Evolutionary conservation across 2,888 invertebrate species (phyloP), one percentile per base, ranked within the genome.

Genomic region (Tyria jacobaeae): DNA sequence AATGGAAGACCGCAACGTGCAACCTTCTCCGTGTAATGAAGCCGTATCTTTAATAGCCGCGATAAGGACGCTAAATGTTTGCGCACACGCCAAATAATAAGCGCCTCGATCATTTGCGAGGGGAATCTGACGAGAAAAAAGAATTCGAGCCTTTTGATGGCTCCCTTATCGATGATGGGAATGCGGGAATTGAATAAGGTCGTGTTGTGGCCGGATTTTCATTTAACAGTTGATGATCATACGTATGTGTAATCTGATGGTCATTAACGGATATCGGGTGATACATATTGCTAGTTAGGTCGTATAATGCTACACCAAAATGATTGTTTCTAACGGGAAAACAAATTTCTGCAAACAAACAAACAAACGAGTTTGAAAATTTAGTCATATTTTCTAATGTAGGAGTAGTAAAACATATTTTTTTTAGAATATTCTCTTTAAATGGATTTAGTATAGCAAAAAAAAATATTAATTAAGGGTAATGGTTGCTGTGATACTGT

Each of bases 71-170:
- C 89, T 90, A 91, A 93, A 94, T 94, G 94, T 92, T 92, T 91
- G 93, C 85, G 91, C 90, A 90, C 93, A 92, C 92, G 92, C 93
- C 91, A 92, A 92, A 93, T 92, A 92, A 93, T 93, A 93, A 92
- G 89, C 89, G 89, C 73, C 82, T 83, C 88, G 90, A 91, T 92
- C 93, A 91, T 92, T 92, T 92, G 87, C 87, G 89, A 84, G 86
- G 91, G 88, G 87, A 82, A 78, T 83, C 83, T 79, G 80, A 79
- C 86, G 85, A 84, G 83, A 85, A 87, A 90, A 90, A 89, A 89
- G 73, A 75, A 77, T 68, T 63, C 62, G 85, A 81, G 85, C 84
- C 81, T 84, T 61, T 84, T 87, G 83, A 82, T 81, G 80, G 73
- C 64, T 57, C 69, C 60, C 75, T 76, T 76, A 76, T 91, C 90